A percentile compares a stretch with the other conserved stretches of the same genome.
Conservation (phyloP, 2,888 invertebrate genomes). For the Drosophila meridiana region DNA sequence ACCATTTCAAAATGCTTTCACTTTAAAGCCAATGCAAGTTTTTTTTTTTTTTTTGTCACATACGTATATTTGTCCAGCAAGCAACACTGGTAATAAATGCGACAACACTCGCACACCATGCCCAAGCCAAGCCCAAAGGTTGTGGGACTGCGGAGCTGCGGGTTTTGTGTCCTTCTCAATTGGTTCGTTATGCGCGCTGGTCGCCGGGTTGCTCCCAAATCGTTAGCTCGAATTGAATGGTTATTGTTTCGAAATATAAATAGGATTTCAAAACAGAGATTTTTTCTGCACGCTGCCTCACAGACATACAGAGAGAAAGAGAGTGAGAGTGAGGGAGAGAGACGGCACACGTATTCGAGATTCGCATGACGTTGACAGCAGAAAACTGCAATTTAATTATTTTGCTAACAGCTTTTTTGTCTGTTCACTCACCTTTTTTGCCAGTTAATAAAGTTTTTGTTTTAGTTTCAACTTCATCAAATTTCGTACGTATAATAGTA, state of each 20-base stretch:
- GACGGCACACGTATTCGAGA: not conserved
- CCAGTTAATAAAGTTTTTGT: slow-evolving; percentile 47
- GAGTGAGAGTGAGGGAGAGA: no score
- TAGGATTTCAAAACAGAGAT: slow-evolving; percentile 77
- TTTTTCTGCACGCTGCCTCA: slow-evolving; percentile 38
- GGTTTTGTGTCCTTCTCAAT: slow-evolving; percentile 63
- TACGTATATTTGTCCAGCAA: slow-evolving; percentile 17
- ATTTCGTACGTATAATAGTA: slow-evolving; percentile 11
- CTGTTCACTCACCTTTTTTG: slow-evolving; percentile 30
- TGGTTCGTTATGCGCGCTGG: slow-evolving; percentile 73
- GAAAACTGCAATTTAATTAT: slow-evolving; percentile 76
- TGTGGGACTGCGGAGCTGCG: not conserved
- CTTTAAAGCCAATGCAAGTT: slow-evolving; percentile 67
- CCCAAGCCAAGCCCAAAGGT: not conserved
- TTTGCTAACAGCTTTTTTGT: slow-evolving; percentile 31
- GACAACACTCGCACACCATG: slow-evolving; percentile 51
- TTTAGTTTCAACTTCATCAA: slow-evolving; percentile 32
- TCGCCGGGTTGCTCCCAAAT: slow-evolving; percentile 50
- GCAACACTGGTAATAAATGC: slow-evolving; percentile 75
- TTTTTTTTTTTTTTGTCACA: slow-evolving; percentile 46
- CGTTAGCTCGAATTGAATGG: slow-evolving; percentile 80
- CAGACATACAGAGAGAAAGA: not conserved
- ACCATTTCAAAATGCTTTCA: slow-evolving; percentile 67
- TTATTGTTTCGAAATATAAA: slow-evolving; percentile 81
- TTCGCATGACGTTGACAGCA: slow-evolving; percentile 52